These are phyloP conservation scores for Catostylus mosaicus DNA, from an alignment of 30 jellyfish, hydroid and myxozoan genomes.

Conservation along the genomic window DNA sequence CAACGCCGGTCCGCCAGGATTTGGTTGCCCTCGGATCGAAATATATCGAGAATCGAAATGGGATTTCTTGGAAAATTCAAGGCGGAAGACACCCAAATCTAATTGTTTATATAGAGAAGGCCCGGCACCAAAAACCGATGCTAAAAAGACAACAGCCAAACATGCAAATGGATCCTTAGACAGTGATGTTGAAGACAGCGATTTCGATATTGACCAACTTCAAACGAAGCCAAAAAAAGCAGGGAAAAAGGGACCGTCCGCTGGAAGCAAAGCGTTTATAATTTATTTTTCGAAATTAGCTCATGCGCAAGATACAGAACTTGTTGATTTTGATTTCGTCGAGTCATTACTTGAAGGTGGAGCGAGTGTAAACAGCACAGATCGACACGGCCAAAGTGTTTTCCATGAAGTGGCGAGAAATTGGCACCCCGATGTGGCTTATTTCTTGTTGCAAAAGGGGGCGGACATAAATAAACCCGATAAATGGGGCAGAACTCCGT, in stretches of 20 bases:
- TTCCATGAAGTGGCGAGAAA: slow-evolving; percentile 92
- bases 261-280: slow-evolving; percentile 74
- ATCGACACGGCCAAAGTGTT: slow-evolving; percentile 85
- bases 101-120: slow-evolving; percentile 77
- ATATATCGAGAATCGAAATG: slow-evolving; percentile 45
- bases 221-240: not conserved
- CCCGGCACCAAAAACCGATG: slow-evolving; percentile 70
- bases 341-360: slow-evolving; percentile 79
- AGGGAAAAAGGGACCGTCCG: slow-evolving; percentile 28
- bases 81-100: slow-evolving; percentile 74
- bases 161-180: slow-evolving; percentile 61
- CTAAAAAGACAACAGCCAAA: slow-evolving; percentile 16
- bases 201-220: not conserved
- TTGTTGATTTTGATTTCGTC: slow-evolving; percentile 80
- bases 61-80: slow-evolving; percentile 66
- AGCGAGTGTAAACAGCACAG: slow-evolving; percentile 75
- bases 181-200: slow-evolving; percentile 61
- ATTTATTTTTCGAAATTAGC: slow-evolving; percentile 76
- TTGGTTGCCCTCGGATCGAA: slow-evolving; percentile 8
- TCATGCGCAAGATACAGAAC: slow-evolving; percentile 51
- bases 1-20: not conserved
- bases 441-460: slow-evolving; percentile 79
- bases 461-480: slow-evolving; percentile 62
- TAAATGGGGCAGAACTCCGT: slow-evolving; percentile 84
- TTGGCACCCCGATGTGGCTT: slow-evolving; percentile 98